Evolutionary conservation across 2,113 vertebrate species (phyloP), one percentile per base, ranked within the genome.

Genomic region (Indicator indicator): DNA sequence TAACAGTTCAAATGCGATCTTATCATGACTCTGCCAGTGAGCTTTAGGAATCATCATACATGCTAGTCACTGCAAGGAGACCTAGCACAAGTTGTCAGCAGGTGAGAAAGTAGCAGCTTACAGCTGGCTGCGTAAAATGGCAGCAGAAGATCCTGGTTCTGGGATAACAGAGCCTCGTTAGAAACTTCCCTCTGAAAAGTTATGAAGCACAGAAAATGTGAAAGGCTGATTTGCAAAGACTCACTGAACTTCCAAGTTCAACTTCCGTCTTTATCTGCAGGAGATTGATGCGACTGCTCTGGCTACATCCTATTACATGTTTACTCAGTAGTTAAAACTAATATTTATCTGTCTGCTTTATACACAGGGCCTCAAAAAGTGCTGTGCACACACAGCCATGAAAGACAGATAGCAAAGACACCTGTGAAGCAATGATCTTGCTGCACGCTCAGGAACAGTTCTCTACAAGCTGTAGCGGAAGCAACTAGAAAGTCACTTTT

Each of bases 121-220:
- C 1, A 2, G 32, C 38, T 69, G 48, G 14, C 64, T 40, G 56
- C 28, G 17, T 20, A 44, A 54, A 5, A 40, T 0, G 0, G 30
- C 27, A 27, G 8, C 11, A 67, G 62, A 64, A 72, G 40, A 75
- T 52, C n/a, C 40, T 55, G 9, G 6, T 40, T 84, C 46, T 55
- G 52, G 15, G 16, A 24, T 19, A 9, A 3, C 7, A 52, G 32
- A 33, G 18, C 20, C 18, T 74, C 4, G 0, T 21, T 9, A 48
- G 26, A 33, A 85, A 38, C 55, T 82, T 42, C 38, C 33, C 2
- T 0, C 12, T 40, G 30, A 84, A 77, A 13, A 77, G 7, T 58
- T 62, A 17, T 8, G 5, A 79, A 69, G 12, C 17, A 73, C 3
- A 3, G 0, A 5, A 56, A 80, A 54, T 17, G 50, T 48, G 59